phyloP scores from a whole-genome alignment of 2,113 vertebrate genomes.

The Porphyrio hochstetteri region DNA sequence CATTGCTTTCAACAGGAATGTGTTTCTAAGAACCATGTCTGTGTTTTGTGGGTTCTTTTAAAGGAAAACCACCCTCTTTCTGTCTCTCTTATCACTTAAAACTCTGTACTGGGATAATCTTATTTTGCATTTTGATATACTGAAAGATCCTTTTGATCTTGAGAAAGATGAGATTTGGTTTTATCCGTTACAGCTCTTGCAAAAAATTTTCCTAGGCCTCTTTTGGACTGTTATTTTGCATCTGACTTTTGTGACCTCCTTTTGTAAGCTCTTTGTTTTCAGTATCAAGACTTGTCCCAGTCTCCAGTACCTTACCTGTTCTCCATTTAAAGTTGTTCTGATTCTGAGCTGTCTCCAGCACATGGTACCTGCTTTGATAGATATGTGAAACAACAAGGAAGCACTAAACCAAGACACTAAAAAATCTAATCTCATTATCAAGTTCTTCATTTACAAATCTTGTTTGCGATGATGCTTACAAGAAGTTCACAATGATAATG shows the following conservation, averaged over 20 bases:
- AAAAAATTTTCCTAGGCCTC: not conserved
- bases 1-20: not conserved
- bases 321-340: not conserved
- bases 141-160: not conserved
- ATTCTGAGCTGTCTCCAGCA: not conserved
- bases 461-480: not conserved
- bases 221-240: not conserved
- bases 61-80: not conserved
- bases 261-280: not conserved
- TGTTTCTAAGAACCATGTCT: not conserved
- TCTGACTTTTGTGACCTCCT: fast-evolving
- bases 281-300: not conserved
- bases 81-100: not conserved
- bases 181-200: not conserved
- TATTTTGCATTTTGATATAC: not conserved
- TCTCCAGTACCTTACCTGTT: not conserved
- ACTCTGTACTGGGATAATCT: not conserved
- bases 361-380: not conserved
- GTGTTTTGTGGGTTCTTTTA: not conserved
- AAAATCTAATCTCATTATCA: not conserved
- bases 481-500: not conserved
- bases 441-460: not conserved
- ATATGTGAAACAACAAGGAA: not conserved
- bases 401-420: not conserved
- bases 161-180: not conserved